Evolutionary conservation across 1,140 invertebrate species (phyloP), one percentile per base, ranked within the genome.

Genomic region (Liolophura sinensis): DNA sequence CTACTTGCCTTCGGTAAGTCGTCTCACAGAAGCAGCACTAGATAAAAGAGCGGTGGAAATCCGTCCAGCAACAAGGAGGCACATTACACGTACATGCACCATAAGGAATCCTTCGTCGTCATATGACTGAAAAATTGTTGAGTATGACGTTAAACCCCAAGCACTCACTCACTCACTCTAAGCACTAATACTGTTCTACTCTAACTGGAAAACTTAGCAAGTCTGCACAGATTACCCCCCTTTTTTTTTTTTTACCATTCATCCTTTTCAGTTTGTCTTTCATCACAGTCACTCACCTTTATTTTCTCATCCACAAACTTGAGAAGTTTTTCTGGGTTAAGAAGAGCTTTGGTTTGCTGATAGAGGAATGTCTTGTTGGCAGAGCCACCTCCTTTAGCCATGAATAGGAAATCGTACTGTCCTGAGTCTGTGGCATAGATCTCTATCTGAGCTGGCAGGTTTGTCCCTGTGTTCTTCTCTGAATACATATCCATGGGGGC

Each of bases 351-450:
- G 11, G 84, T 85, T 67, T 85, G 84, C 68, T 85, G 84, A 65
- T 74, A 85, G 4, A 85, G 73, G 67, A 81, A 85, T 14, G 82
- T 80, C 70, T 85, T 85, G 69, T 85, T 85, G 20, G 84, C 84
- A 1, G 84, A 85, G 1, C 84, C 84, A 12, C 84, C 84, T 48
- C 84, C 84, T 75, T 85, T 85, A 40, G 84, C 84, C 22, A 85
- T 78, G 68, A 85, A 85, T 50, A 85, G 76, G 67, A 85, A 85
- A 61, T 85, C 79, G 69, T 85, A 85, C 62, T 82, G 75, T 51
- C 74, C 73, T 6, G 76, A 77, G 18, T 75, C 66, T n/a, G 79
- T 83, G 27, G 83, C 68, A 64, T 81, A 85, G 12, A 85, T 73
- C 56, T 85, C 84, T 49, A 85, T 85, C 75, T 85, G 84, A 64